Percentiles rank a stretch among this genome's conserved stretches.
Evolutionary conservation across 1,140 invertebrate species (phyloP).

Genomic region (Hesperophylax magnus): DNA sequence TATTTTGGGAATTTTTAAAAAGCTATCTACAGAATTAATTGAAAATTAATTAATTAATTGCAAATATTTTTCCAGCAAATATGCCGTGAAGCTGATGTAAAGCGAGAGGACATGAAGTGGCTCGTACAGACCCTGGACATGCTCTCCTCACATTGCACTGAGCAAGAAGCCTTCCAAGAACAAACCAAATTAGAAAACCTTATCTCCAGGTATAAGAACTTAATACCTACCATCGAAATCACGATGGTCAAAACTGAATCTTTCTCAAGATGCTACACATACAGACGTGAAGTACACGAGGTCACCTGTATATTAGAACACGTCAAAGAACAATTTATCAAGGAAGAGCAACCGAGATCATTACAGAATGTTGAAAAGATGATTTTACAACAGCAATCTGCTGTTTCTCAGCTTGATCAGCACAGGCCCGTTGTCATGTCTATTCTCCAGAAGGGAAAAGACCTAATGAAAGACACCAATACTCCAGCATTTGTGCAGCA

Average conservation of each 20-base stretch:
- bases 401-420: constrained; percentile 86
- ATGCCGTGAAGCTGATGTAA: constrained; percentile 89
- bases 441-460: constrained; percentile 91
- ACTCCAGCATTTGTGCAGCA: constrained; percentile 88
- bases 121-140: constrained; percentile 91
- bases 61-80: constrained; percentile 76
- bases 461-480: constrained; percentile 87
- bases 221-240: constrained; percentile 93
- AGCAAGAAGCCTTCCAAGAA: constrained; percentile 83
- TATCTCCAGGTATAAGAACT: constrained; percentile 88
- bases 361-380: constrained; percentile 82
- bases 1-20: too few species aligned
- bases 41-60: too few species aligned
- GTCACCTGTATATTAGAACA: constrained; percentile 82
- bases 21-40: not conserved
- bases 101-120: constrained; percentile 95
- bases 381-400: constrained; percentile 84
- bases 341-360: constrained; percentile 77
- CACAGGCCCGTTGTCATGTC: constrained; percentile 90
- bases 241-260: constrained; percentile 93
- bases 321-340: constrained; percentile 81
- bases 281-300: constrained; percentile 88
- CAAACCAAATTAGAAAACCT: constrained; percentile 87
- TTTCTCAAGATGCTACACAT: constrained; percentile 93
- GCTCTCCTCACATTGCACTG: constrained; percentile 85